Evolutionary conservation across 2,113 vertebrate genomes (phyloP).

Genomic region (Paralichthys olivaceus): DNA sequence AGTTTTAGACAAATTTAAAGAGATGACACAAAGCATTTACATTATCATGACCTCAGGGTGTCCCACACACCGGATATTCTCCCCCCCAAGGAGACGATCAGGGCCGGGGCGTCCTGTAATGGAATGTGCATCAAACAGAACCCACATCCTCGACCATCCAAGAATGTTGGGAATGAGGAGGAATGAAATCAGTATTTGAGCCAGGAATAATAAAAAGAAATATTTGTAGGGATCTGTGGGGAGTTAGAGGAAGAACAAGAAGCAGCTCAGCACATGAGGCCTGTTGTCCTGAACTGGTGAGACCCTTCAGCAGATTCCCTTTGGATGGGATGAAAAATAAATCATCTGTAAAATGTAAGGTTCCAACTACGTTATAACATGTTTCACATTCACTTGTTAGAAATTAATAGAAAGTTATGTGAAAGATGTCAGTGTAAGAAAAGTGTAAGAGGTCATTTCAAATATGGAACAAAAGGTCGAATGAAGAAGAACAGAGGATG

Average conservation of each 20-base stretch:
- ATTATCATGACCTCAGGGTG: constrained; percentile 17
- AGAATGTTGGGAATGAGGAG: constrained; percentile 55
- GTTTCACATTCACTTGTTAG: background rate
- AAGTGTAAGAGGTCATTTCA: no score
- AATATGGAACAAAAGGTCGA: no score
- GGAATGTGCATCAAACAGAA: constrained; percentile 58
- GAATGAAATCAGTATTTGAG: constrained; percentile 41
- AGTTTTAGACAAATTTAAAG: background rate
- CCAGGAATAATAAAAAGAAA: constrained; percentile 20
- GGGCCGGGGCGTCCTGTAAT: constrained; percentile 15
- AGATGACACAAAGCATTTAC: background rate
- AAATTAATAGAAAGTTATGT: background rate
- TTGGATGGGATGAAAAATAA: background rate
- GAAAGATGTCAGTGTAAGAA: no score
- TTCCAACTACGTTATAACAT: background rate
- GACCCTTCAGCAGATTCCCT: background rate
- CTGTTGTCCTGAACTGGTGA: background rate
- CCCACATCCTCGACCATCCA: constrained; percentile 19
- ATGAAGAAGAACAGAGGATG: no score
- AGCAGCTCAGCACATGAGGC: background rate
- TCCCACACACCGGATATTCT: background rate
- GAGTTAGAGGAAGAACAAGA: constrained; percentile 9
- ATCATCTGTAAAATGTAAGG: background rate
- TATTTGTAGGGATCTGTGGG: constrained; percentile 18
- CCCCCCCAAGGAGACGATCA: background rate